Evolutionary conservation across 2,888 invertebrate species (phyloP).

Genomic region (Harpalus rubripes): DNA sequence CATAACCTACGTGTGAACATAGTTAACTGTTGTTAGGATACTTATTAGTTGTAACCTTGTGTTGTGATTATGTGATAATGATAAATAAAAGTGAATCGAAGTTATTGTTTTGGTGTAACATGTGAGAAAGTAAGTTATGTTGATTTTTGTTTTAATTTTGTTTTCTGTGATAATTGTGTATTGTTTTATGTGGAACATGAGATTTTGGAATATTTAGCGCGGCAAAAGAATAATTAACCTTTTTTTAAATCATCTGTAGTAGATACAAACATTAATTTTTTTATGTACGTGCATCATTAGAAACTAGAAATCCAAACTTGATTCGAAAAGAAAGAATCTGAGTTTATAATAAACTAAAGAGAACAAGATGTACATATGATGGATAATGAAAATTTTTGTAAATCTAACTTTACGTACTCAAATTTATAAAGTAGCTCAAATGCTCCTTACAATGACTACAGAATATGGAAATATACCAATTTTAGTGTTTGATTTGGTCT

Average conservation of each 20-base stretch:
- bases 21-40: slow-evolving; percentile 18
- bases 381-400: too few species aligned
- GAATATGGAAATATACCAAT: too few species aligned
- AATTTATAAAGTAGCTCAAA: too few species aligned
- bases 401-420: too few species aligned
- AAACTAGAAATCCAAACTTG: too few species aligned
- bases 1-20: slow-evolving; percentile 9
- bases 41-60: neutral
- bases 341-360: too few species aligned
- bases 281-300: too few species aligned
- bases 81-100: slow-evolving; percentile 40
- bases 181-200: slow-evolving; percentile 38
- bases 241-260: neutral
- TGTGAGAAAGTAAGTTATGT: slow-evolving; percentile 31
- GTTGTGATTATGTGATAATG: neutral
- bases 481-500: too few species aligned
- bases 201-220: neutral
- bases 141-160: slow-evolving; percentile 23
- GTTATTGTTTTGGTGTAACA: slow-evolving; percentile 13
- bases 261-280: too few species aligned
- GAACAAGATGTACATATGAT: too few species aligned
- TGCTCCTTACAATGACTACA: too few species aligned
- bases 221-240: neutral
- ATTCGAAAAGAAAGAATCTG: too few species aligned
- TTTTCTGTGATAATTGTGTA: slow-evolving; percentile 20